Base-by-base conservation (phyloP, 2,888 invertebrate species). In the Cartodere bifasciata region DNA sequence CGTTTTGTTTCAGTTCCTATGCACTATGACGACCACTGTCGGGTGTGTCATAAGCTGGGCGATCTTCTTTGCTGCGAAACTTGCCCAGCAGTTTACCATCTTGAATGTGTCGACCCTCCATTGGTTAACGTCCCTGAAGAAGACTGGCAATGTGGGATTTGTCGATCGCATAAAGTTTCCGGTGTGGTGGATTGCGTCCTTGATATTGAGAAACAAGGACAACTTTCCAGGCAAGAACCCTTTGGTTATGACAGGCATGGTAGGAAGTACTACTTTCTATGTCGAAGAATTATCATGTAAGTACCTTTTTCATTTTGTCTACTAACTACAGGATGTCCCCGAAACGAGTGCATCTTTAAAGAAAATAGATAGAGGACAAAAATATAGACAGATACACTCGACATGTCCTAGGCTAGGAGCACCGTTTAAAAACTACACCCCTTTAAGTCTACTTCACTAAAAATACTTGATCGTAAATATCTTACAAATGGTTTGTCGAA, bases 11-110 rank as follows among this genome's bases (percentile, higher is more conserved):
- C 50, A 69, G 81, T 74, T 52, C 83, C 84, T 46, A 85, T 87
- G 62, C 82, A 82, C 55, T 88, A 90, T 60, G 90, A 90, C 59
- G 90, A 91, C 60, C 88, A 90, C 57, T 91, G 91, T 52, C 69
- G 90, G 40, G 81, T 85, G 14, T 92, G 92, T 52, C 90, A 91
- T 59, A 77, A 88, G 36, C 64, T 90, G 33, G 98, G 97, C 14
- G 94, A 95, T 58, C 66, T 98, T 28, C 63, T 98, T 7, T 95
- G 95, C 56, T 98, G 98, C 62, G 97, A 97, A 63, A 90, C 90
- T 3, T 98, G 98, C 53, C 91, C 97, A 12, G 97, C 97, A 15
- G 94, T 95, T 13, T 98, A 90, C 60, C 98, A 98, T 60, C 67
- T 97, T 53, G 87, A 86, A 50, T 98, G 98, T 65, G 85, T 94